Percentiles rank a stretch among this genome's conserved stretches.
Evolutionary conservation across 35 echinoderm and acorn worm genomes (phyloP).

Genomic region (Apostichopus parvimensis): DNA sequence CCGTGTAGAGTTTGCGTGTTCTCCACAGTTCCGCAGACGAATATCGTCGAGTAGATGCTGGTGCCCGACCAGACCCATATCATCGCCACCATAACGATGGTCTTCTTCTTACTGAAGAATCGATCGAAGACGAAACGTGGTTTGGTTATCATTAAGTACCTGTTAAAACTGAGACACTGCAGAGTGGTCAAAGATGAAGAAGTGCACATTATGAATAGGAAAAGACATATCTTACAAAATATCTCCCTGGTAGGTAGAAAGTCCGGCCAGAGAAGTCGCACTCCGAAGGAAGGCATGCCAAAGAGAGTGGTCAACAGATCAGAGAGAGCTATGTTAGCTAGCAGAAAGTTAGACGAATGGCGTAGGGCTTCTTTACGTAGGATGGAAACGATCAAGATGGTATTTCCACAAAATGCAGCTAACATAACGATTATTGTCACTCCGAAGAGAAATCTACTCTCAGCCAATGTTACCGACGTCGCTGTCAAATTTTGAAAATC

Average conservation of each 20-base stretch:
- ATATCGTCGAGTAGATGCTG: background rate
- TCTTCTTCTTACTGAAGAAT: constrained; percentile 45
- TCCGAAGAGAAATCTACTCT: background rate
- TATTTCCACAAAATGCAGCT: constrained; percentile 14
- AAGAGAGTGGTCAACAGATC: constrained; percentile 14
- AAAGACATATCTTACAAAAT: constrained; percentile 4
- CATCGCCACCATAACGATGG: background rate
- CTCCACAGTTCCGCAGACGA: constrained; percentile 16
- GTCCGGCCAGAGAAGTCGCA: constrained; percentile 18
- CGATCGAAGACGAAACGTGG: constrained; percentile 22
- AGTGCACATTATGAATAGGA: constrained; percentile 1
- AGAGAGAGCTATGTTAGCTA: constrained; percentile 39
- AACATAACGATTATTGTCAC: background rate
- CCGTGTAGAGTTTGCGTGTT: constrained; percentile 8
- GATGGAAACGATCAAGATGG: constrained; percentile 12
- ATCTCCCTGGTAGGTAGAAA: background rate
- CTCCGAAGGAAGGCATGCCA: background rate
- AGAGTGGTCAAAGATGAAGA: constrained; percentile 2
- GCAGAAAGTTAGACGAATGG: constrained; percentile 21
- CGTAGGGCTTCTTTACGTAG: background rate
- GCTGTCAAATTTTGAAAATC: background rate
- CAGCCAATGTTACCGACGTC: background rate
- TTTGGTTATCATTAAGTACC: constrained; percentile 25
- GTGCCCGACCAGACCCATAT: constrained; percentile 13
- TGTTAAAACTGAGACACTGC: constrained; percentile 34